Evolutionary conservation across 2,797 vertebrate genomes (phyloP).

Genomic region (Petrocephalus schoutedeni): DNA sequence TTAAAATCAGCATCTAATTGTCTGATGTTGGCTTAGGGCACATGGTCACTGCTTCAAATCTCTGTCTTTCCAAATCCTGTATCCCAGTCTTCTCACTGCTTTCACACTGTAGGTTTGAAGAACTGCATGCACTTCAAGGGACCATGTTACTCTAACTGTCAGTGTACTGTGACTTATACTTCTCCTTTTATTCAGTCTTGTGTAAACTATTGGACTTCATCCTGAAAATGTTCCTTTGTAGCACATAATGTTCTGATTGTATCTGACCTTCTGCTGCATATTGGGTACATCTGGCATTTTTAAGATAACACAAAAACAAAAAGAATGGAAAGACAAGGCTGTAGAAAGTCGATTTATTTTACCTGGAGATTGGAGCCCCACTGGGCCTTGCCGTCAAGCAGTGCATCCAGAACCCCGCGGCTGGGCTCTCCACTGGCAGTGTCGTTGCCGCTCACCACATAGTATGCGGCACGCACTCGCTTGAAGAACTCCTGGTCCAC

Average conservation of each 20-base stretch:
- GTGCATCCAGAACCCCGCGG: constrained; percentile 80
- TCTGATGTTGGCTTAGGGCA: not conserved
- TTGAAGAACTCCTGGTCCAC: constrained; percentile 95
- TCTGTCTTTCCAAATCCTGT: not conserved
- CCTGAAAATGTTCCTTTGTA: constrained; percentile 5
- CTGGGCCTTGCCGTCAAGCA: constrained; percentile 93
- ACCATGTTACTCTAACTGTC: not conserved
- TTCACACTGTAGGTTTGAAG: not conserved
- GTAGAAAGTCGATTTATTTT: constrained; percentile 25
- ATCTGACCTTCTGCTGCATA: not conserved
- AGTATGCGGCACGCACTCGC: constrained; percentile 86
- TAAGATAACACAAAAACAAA: not conserved
- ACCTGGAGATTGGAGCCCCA: constrained; percentile 98
- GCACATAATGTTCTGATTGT: not conserved
- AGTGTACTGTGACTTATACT: not conserved
- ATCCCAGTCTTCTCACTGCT: not conserved
- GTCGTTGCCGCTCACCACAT: constrained; percentile 96
- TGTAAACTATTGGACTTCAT: not conserved
- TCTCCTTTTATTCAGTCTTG: not conserved
- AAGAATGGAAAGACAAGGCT: not conserved
- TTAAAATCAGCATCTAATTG: not conserved
- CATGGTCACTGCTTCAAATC: not conserved
- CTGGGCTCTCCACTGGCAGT: constrained; percentile 80
- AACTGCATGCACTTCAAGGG: not conserved
- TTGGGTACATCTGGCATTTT: not conserved